Evolutionary conservation across 1,140 invertebrate species (phyloP), one percentile per base, ranked within the genome.

Genomic region (Trissolcus basalis): DNA sequence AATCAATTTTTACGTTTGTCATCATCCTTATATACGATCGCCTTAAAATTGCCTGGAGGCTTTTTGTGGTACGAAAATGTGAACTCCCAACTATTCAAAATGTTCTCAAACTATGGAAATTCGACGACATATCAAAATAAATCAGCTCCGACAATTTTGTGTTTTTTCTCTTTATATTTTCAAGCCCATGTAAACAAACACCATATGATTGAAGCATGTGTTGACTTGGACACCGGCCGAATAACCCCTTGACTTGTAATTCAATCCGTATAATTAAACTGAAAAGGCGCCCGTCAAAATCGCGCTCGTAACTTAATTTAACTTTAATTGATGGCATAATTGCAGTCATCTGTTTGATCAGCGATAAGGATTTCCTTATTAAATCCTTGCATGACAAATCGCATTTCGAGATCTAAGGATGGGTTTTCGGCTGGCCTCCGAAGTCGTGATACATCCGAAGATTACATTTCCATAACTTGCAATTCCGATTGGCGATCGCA

Each of bases 281-380:
- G 12, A 8, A n/a, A 63, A 56, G 51, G 50, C 59, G 53, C 10
- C 67, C 43, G 45, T 71, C 68, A 51, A 64, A 71, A 64, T 71
- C 58, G 58, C 48, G 19, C 50, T 63, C 45, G 41, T 63, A 53
- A 58, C 32, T 71, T 64, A 64, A 64, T 72, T 27, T 64, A 19
- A 72, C 58, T 72, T 72, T 72, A 64, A 72, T 72, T 72, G 60
- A 72, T 33, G 47, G 5, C 39, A 11, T 72, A 72, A 72, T 64
- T 64, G 64, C 16, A 12, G 69, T 47, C 58, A 63, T 71, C 59
- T 43, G 55, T 72, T 72, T 51, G 47, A 64, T 56, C 51, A 41
- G 8, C 51, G 49, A 71, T 64, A 72, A 64, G 69, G 69, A 72
- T 58, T 72, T 58, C 53, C 60, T 64, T 53, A 64, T 72, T 63